phyloP scores from a whole-genome alignment of 2,888 invertebrate genomes.

The Agrotis clavis region DNA sequence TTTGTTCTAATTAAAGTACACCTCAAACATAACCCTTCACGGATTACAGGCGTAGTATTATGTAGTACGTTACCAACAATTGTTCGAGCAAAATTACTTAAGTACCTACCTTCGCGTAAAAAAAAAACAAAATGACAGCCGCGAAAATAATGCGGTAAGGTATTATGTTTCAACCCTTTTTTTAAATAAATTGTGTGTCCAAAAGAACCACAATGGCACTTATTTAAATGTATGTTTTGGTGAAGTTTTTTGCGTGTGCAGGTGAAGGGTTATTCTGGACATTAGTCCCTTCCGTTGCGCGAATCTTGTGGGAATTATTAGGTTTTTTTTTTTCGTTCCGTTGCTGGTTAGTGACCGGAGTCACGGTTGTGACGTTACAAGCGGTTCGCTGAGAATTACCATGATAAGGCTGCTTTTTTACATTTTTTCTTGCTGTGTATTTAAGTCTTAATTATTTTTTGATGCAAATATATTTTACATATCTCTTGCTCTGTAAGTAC shows the following conservation, averaged over 20 bases:
- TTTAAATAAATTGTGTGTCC: slow-evolving; percentile 60
- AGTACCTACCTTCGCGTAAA: slow-evolving; percentile 18
- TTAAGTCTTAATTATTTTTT: not conserved
- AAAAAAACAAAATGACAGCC: slow-evolving; percentile 47
- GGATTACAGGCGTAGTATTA: slow-evolving; percentile 25
- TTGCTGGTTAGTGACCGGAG: slow-evolving; percentile 26
- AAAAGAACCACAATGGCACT: slow-evolving; percentile 67
- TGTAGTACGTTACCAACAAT: slow-evolving; percentile 40
- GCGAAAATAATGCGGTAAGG: slow-evolving; percentile 52
- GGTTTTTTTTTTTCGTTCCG: slow-evolving; percentile 47
- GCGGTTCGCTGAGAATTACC: slow-evolving; percentile 15
- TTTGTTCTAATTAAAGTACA: too few species aligned
- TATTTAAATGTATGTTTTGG: slow-evolving; percentile 67
- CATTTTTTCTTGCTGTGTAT: not conserved
- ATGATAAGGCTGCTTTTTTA: slow-evolving; percentile 18
- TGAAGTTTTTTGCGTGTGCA: slow-evolving; percentile 60
- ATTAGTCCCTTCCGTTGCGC: slow-evolving; percentile 71
- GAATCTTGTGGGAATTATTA: slow-evolving; percentile 47
- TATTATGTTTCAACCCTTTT: slow-evolving; percentile 62
- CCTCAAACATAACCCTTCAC: too few species aligned
- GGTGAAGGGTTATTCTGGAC: slow-evolving; percentile 61
- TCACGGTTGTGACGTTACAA: slow-evolving; percentile 15
- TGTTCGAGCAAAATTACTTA: slow-evolving; percentile 11
- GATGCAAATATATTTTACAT: too few species aligned
- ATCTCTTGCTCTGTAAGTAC: too few species aligned